These are phyloP conservation scores for Scartelaos histophorus DNA, from an alignment of 2,113 vertebrate species.

Conservation along the genomic window DNA sequence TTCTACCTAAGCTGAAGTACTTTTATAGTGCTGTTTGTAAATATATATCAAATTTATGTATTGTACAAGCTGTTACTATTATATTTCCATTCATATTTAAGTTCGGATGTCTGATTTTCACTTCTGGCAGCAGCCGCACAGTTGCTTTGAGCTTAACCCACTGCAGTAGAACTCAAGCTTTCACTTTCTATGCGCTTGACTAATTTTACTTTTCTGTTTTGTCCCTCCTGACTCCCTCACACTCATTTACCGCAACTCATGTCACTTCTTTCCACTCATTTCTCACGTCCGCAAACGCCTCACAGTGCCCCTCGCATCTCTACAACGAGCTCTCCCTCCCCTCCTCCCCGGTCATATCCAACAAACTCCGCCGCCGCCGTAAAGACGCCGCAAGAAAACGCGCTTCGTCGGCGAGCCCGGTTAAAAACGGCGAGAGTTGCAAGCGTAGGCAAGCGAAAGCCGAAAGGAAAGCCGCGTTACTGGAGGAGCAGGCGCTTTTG, in stretches of 20 bases:
- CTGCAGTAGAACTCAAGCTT: conserved; percentile 56
- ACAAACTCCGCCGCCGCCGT: conserved; percentile 86
- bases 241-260: conserved; percentile 79
- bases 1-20: neutral
- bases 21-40: conserved; percentile 3
- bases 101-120: conserved; percentile 21
- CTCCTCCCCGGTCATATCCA: conserved; percentile 77
- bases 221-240: conserved; percentile 83
- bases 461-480: conserved; percentile 79
- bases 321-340: conserved; percentile 80
- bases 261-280: conserved; percentile 42
- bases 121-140: conserved; percentile 45
- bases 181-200: conserved; percentile 80
- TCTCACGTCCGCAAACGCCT: conserved; percentile 52
- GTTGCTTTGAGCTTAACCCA: conserved; percentile 63
- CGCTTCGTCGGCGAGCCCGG: conserved; percentile 69
- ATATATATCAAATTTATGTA: neutral
- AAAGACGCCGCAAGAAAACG: conserved; percentile 79
- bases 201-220: conserved; percentile 93
- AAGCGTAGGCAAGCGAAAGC: conserved; percentile 71
- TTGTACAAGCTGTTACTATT: conserved; percentile 29
- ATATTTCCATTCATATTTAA: conserved; percentile 25
- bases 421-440: conserved; percentile 57
- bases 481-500: conserved; percentile 79
- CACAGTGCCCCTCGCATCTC: conserved; percentile 78